A percentile compares a stretch with the other conserved stretches of the same genome.
Evolutionary conservation across 2,888 invertebrate species (phyloP).

Genomic region (Pristionchus maxplancki): DNA sequence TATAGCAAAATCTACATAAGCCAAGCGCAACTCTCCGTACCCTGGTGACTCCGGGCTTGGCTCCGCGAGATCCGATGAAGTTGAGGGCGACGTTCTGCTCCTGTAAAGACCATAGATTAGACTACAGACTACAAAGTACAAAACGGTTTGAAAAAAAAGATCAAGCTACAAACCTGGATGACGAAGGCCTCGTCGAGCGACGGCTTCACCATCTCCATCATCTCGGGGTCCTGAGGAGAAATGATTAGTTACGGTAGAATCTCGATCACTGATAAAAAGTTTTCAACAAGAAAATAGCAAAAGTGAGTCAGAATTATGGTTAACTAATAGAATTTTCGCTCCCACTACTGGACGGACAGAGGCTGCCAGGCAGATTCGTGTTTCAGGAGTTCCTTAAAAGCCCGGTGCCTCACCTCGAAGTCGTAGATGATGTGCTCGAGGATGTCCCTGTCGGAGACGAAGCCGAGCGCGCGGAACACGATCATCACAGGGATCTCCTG

Average conservation of each 20-base stretch:
- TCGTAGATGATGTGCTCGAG: constrained; percentile 99
- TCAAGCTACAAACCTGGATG: constrained; percentile 82
- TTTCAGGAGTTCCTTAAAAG: background rate
- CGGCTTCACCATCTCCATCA: constrained; percentile 99
- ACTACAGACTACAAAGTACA: background rate
- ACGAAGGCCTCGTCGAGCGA: constrained; percentile 99
- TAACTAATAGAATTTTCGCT: no score
- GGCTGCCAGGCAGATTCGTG: no score
- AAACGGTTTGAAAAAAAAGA: background rate
- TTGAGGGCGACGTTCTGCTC: constrained; percentile 98
- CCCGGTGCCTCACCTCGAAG: constrained; percentile 83
- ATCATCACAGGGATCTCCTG: constrained; percentile 99
- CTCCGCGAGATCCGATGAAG: constrained; percentile 98
- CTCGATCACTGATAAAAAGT: background rate
- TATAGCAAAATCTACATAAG: background rate
- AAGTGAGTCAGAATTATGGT: no score
- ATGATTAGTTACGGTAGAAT: constrained; percentile 81
- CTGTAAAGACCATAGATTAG: constrained; percentile 78
- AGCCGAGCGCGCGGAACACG: constrained; percentile 98
- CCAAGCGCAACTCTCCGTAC: constrained; percentile 84
- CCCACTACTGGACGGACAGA: no score
- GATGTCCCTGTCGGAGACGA: constrained; percentile 99
- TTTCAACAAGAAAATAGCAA: no score
- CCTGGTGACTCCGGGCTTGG: constrained; percentile 96
- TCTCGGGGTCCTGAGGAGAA: constrained; percentile 89